A percentile compares a stretch with the other conserved stretches of the same genome.
These are phyloP conservation scores for Castor canadensis DNA, from an alignment of 2,113 vertebrate species.

Conservation along the genomic window DNA sequence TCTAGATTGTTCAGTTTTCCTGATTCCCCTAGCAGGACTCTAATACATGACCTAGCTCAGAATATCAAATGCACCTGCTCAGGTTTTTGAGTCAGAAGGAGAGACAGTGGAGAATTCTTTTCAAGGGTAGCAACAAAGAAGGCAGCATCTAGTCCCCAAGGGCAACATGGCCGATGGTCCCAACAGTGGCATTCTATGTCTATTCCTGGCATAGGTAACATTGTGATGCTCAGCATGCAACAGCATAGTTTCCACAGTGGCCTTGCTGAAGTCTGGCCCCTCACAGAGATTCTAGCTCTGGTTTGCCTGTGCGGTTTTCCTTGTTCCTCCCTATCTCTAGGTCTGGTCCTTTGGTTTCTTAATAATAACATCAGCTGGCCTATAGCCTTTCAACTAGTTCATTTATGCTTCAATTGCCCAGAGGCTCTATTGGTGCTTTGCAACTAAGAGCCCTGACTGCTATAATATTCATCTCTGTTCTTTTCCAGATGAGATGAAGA, in stretches of 20 bases:
- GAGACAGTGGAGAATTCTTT: not conserved
- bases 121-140: not conserved
- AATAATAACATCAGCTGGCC: not conserved
- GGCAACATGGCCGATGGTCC: not conserved
- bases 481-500: not conserved
- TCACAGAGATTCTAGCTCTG: not conserved
- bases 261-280: not conserved
- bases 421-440: conserved; percentile 32
- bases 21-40: not conserved
- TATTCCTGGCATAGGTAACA: not conserved
- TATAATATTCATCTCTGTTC: not conserved
- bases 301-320: not conserved
- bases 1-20: not conserved
- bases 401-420: conserved; percentile 18
- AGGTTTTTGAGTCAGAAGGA: not conserved
- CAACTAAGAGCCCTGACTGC: not conserved
- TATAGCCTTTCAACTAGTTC: not conserved
- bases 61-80: not conserved
- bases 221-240: not conserved
- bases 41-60: not conserved
- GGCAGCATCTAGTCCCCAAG: not conserved
- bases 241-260: not conserved
- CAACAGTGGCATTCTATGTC: not conserved
- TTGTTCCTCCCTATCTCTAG: not conserved
- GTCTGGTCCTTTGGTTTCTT: not conserved